phyloP scores from a whole-genome alignment of 1,140 invertebrate genomes.

The Trichonephila clavipes region DNA sequence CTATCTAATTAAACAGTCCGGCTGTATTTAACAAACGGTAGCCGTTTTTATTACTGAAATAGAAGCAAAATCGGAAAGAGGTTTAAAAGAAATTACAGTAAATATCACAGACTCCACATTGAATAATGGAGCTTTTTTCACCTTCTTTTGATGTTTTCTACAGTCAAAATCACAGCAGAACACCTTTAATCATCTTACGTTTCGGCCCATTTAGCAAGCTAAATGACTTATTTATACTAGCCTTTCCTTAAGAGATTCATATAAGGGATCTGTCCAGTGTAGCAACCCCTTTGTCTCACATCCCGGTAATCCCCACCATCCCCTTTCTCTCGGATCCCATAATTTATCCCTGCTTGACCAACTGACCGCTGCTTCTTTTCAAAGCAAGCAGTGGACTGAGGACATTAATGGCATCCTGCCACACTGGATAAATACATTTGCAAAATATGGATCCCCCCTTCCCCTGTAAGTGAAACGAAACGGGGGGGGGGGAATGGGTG shows the following conservation, averaged over 20 bases:
- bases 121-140: too few species aligned
- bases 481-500: not conserved
- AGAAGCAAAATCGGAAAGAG: too few species aligned
- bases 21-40: too few species aligned
- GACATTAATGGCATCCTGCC: constrained; percentile 52
- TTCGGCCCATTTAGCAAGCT: constrained; percentile 43
- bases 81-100: too few species aligned
- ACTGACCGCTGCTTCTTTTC: constrained; percentile 60
- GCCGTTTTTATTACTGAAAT: too few species aligned
- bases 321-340: constrained; percentile 36
- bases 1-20: too few species aligned
- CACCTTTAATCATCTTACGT: constrained; percentile 24
- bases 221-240: constrained; percentile 32
- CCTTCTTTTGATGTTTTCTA: not conserved
- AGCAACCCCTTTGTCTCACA: constrained; percentile 2
- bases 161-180: not conserved
- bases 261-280: not conserved
- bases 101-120: too few species aligned
- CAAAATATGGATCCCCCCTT: constrained; percentile 18
- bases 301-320: constrained; percentile 32
- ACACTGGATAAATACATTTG: not conserved
- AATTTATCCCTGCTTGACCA: constrained; percentile 75
- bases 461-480: constrained; percentile 2
- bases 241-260: not conserved
- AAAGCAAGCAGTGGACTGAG: constrained; percentile 39